Base-by-base conservation (phyloP, 2,113 vertebrate genomes). In the Lagopus leucura region DNA sequence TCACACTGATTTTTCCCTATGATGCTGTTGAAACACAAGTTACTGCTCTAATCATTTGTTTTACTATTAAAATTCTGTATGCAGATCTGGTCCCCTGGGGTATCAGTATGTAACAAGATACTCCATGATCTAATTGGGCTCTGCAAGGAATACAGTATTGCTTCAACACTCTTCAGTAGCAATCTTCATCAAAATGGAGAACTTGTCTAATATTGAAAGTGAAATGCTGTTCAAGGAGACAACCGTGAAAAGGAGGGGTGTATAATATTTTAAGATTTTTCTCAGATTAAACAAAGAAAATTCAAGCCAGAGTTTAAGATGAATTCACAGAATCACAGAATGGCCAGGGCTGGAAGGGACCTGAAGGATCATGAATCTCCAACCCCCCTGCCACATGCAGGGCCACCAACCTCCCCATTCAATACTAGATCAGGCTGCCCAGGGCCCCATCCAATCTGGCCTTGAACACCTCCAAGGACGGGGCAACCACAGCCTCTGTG, bases 1-100 rank as follows among this genome's bases (percentile, higher is more conserved):
- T 91, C 76, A 77, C 65, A 94, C 88, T 90, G 91, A 83, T 91
- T 94, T 78, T 92, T 88, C 65, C 20, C 52, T 58, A 20, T 92
- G 88, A 91, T 91, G 47, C 67, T 80, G 65, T 83, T 93, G 89
- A 74, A 92, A 71, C 55, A 67, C 38, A 89, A 90, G 69, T 92
- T 70, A 83, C 40, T 74, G 34, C 57, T 95, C 52, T 83, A 83
- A 91, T 94, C 1, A 89, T 94, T 93, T 95, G 65, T 71, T 94
- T 83, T 88, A 86, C 57, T 40, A 63, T 94, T 95, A 86, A 86
- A 94, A 92, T 94, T 86, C 79, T 75, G 38, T 82, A 94, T 83
- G 76, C 77, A 83, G 79, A 90, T 94, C 52, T 81, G 57, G 40
- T 86, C 89, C 40, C 57, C 40, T 65, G 57, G 61, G 82, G 58